A percentile compares a stretch with the other conserved stretches of the same genome.
These are phyloP conservation scores for Morpho achilles DNA, from an alignment of 2,888 invertebrate species.

Conservation along the genomic window DNA sequence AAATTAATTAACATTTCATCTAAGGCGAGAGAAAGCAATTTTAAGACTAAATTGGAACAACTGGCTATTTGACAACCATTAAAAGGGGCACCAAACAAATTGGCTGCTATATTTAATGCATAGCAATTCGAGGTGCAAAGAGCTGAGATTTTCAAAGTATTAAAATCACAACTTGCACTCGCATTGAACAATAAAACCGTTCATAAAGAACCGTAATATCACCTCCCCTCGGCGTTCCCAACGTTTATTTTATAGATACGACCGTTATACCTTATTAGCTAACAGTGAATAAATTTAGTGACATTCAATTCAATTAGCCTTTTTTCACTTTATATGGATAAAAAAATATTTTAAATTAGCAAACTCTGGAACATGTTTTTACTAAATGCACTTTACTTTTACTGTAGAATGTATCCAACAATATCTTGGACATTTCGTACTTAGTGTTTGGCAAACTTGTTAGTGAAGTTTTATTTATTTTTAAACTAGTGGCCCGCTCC, in stretches of 20 bases:
- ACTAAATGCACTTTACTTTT: too few relatives aligned
- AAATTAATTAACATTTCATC: too few relatives aligned
- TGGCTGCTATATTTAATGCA: conserved; percentile 67
- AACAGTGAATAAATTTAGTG: neutral
- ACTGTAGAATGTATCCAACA: too few relatives aligned
- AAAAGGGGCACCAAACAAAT: conserved; percentile 55
- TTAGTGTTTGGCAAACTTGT: too few relatives aligned
- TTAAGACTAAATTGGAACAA: conserved; percentile 3
- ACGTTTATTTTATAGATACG: conserved; percentile 19
- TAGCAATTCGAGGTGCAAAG: conserved; percentile 73
- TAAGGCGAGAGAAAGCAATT: neutral
- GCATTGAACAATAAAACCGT: conserved; percentile 57
- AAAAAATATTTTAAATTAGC: too few relatives aligned
- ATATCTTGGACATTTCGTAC: too few relatives aligned
- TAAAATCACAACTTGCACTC: conserved; percentile 74
- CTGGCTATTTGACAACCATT: conserved; percentile 45
- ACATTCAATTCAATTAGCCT: too few relatives aligned
- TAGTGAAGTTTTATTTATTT: too few relatives aligned
- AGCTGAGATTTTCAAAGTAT: conserved; percentile 65
- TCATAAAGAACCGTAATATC: conserved; percentile 75
- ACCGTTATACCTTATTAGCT: neutral
- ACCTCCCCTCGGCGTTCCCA: conserved; percentile 24
- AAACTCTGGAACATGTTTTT: too few relatives aligned
- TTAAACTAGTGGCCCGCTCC: too few relatives aligned
- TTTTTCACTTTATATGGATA: too few relatives aligned